Evolutionary conservation across 2,113 vertebrate genomes (phyloP).

Genomic region (Perca flavescens): DNA sequence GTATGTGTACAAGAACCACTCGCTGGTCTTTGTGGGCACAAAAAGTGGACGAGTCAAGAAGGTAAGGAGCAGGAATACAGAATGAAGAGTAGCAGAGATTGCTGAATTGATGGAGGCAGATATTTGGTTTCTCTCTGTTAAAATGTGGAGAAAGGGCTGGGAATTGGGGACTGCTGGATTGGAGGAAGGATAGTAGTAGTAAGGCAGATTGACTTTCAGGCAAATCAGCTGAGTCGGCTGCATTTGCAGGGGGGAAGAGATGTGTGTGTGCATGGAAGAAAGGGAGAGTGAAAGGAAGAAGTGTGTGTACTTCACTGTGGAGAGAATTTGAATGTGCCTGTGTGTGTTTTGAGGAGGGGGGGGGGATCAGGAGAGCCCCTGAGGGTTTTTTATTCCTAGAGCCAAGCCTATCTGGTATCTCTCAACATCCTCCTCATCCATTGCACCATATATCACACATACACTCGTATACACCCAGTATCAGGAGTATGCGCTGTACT

Average conservation of each 20-base stretch:
- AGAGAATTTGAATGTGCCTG: constrained; percentile 46
- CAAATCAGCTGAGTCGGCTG: constrained; percentile 75
- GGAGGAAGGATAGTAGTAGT: constrained; percentile 66
- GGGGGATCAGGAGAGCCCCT: constrained; percentile 66
- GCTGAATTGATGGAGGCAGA: constrained; percentile 34
- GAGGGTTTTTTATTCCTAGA: constrained; percentile 71
- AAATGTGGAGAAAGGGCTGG: constrained; percentile 53
- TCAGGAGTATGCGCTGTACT: constrained; percentile 61
- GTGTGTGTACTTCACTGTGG: constrained; percentile 53
- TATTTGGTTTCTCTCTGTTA: constrained; percentile 60
- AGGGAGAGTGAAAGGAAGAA: constrained; percentile 42
- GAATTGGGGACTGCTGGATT: constrained; percentile 61
- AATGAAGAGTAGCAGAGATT: background rate
- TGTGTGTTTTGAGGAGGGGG: constrained; percentile 55
- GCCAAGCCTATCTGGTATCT: constrained; percentile 77
- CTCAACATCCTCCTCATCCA: constrained; percentile 69
- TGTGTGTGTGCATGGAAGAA: constrained; percentile 45
- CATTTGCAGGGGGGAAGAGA: constrained; percentile 57
- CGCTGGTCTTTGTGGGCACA: constrained; percentile 97
- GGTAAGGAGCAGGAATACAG: constrained; percentile 85
- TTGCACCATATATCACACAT: constrained; percentile 66
- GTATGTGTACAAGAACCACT: constrained; percentile 99
- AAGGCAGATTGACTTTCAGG: constrained; percentile 79
- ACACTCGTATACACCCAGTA: constrained; percentile 45
- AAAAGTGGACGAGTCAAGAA: constrained; percentile 95